Base-by-base conservation (phyloP, 2,113 vertebrate genomes). In the Albula goreensis region DNA sequence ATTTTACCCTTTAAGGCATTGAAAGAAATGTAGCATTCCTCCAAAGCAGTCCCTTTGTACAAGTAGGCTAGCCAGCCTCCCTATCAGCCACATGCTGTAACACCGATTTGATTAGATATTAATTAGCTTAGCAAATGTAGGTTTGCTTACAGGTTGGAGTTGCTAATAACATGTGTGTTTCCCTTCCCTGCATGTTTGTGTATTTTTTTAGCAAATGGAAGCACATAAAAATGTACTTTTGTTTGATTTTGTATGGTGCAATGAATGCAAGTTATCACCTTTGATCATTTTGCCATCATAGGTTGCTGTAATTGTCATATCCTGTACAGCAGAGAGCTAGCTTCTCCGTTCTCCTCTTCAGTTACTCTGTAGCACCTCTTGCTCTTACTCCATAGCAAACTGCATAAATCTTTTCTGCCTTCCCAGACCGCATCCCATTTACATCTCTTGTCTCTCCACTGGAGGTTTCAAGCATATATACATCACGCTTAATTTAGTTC, bases 281-380 rank as follows among this genome's bases (percentile, higher is more conserved):
- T n/a, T 74, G n/a, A 31, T 74, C 22, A 9, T 74, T 74, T 74
- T 74, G 22, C 2, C 70, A 53, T 79, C 41, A 60, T 70, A 89
- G 74, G 52, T 80, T 82, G 89, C 86, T 66, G 83, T 84, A 80
- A 25, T 84, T 25, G 48, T 88, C 83, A 57, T 83, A 10, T 83
- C 70, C 81, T 83, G 60, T 6, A 60, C 50, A 82, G 25, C 89
- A 83, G 78, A 89, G 84, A 88, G 88, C 87, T 87, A 88, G 77
- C 50, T 50, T 80, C 80, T 91, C 90, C 92, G 88, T 89, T 92
- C 89, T 86, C 87, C 74, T 77, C 49, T 19, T 66, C 81, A 91
- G 56, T 83, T 89, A 81, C 87, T 90, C 78, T 87, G 49, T 88
- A 84, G 31, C 31, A 41, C 88, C 88, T 87, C 89, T 90, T 53